These are phyloP conservation scores for Gymnobelideus leadbeateri DNA, from an alignment of 2,113 vertebrate genomes.

Conservation along the genomic window DNA sequence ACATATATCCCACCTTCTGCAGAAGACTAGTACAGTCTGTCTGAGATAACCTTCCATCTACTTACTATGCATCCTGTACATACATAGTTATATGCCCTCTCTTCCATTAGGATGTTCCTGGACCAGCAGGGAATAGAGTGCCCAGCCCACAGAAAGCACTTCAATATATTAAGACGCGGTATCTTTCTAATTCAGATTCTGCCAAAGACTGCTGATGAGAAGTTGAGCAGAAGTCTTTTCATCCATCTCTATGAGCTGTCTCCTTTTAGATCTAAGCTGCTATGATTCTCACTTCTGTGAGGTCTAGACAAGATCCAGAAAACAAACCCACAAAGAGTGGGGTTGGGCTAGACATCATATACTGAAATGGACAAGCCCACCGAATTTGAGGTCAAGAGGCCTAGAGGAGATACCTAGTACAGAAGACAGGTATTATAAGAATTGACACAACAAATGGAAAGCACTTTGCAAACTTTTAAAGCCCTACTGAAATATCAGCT, in stretches of 20 bases:
- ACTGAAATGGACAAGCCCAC: neutral
- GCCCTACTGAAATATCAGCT: neutral
- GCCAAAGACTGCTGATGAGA: neutral
- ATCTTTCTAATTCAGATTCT: neutral
- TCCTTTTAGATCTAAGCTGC: neutral
- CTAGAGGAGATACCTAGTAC: neutral
- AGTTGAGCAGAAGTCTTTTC: neutral
- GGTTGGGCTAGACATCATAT: neutral
- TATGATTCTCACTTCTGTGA: neutral
- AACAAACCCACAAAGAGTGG: neutral
- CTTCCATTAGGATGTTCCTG: neutral
- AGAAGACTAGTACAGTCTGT: neutral
- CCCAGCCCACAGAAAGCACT: neutral
- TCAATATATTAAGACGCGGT: too few species aligned
- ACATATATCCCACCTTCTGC: neutral
- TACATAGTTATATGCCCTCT: neutral
- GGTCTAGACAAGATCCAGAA: neutral
- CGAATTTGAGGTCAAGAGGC: neutral
- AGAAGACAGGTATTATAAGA: neutral
- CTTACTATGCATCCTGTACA: too few species aligned
- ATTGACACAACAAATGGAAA: neutral
- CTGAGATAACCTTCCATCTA: too few species aligned
- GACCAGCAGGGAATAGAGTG: neutral
- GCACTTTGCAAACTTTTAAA: neutral
- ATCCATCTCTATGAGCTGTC: neutral